Base-by-base conservation (phyloP, 1,140 invertebrate species). In the Leptoteleia sp. region DNA sequence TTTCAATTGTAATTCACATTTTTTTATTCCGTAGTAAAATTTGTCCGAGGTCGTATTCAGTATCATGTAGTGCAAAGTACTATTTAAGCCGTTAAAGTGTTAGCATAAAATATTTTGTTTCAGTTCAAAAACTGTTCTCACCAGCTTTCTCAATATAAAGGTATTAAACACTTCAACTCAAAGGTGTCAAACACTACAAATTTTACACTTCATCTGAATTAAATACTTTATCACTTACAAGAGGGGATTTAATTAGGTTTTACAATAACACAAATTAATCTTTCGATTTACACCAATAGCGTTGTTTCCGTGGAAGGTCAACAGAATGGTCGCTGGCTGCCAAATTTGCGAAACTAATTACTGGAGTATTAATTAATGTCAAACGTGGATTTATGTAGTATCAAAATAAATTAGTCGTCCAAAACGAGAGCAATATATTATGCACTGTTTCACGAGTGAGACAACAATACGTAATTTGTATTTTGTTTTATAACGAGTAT, bases 291-390 rank as follows among this genome's bases (percentile, higher is more conserved):
- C 13, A 42, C 52, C 17, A 5, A 11, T 29, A 31, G n/a, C 25
- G n/a, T 43, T 42, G 12, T 42, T 57, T 0, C 3, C 43, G 17
- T 29, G 13, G 19, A 29, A 52, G 31, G 48, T 52, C 33, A 22
- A 19, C 33, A 35, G 16, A 52, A 57, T 57, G 37, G 11, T 42
- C 1, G 38, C n/a, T 11, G 7, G 6, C 11, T 61, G 42, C 55
- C 42, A 35, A 61, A 61, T 47, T 61, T 27, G 55, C 19, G 42
- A 45, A 45, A 61, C 55, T 61, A 61, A 61, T 61, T 61, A 47
- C 55, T 22, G 7, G 11, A 47, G 17, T 61, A 61, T 47, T 61
- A 61, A 61, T 61, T 61, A 61, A 61, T 47, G 42, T 35, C 55
- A 45, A 61, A 61, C 9, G 17, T 47, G 31, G 42, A 61, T 61